Base-by-base conservation (phyloP, 2,113 vertebrate species). In the Spea multiplicata region DNA sequence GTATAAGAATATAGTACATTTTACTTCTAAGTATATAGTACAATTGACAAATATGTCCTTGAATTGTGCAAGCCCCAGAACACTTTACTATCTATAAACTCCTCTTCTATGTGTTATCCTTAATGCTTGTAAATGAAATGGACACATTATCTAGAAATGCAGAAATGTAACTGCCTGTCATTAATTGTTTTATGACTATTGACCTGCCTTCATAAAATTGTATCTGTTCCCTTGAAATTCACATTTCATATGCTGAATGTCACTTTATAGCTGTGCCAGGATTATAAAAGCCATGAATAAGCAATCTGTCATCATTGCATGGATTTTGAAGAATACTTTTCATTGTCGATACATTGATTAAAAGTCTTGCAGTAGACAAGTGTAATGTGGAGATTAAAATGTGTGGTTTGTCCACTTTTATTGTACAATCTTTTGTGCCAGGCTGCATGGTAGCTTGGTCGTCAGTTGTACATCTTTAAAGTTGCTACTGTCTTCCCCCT, bases 131-230 rank as follows among this genome's bases (percentile, higher is more conserved):
- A 13, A 13, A 59, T 59, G 1, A 12, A 59, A 59, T 59, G 55
- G 55, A 13, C 49, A 45, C 50, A 44, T 44, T 67, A 16, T 52
- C 64, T 66, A n/a, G 30, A 75, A 67, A 13, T 55, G 13, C 30
- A 67, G 44, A 49, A 47, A 53, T 53, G 6, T 75, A 53, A 52
- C 16, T 52, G 71, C 44, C 48, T 57, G 44, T 57, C 65, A 76
- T 76, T 48, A 13, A 13, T 76, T 65, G 57, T 68, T 13, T 68
- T 46, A 57, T 47, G 17, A 57, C 65, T 75, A 53, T 48, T 74
- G 64, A 75, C 74, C 50, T 67, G 49, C 52, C 47, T 66, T 67
- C 8, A 75, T 53, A 67, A 8, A 55, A 66, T 55, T 67, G 50
- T 67, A 17, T 14, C 30, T 13, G 9, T 17, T 9, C 17, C 57